A percentile compares a stretch with the other conserved stretches of the same genome.
These are phyloP conservation scores for Scaptodrosophila lebanonensis DNA, from an alignment of 1,140 invertebrate species.

Conservation along the genomic window DNA sequence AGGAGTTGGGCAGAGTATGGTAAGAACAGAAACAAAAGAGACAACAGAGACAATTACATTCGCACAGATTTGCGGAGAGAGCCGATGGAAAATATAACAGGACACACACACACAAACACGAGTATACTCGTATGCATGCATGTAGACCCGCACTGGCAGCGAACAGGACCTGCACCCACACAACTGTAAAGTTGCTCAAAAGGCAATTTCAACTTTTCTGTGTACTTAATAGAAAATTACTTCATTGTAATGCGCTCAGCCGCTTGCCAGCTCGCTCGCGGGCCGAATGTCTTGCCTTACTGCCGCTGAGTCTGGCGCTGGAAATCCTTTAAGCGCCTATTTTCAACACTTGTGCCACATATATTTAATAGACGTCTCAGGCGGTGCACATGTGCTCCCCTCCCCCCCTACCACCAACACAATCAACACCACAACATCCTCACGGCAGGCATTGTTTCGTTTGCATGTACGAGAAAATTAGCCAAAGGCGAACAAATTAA, in stretches of 20 bases:
- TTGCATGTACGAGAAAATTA: constrained; percentile 17
- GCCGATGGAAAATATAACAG: constrained; percentile 13
- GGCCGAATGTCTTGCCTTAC: too few relatives aligned
- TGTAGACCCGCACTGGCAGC: constrained; percentile 31
- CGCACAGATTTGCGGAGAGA: constrained; percentile 32
- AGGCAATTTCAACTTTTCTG: constrained; percentile 68
- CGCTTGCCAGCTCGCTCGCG: too few relatives aligned
- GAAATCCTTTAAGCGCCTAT: constrained; percentile 40
- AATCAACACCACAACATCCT: too few relatives aligned
- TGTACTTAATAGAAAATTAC: constrained; percentile 69
- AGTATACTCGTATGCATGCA: too few relatives aligned
- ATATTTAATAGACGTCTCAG: constrained; percentile 21
- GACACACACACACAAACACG: constrained; percentile 4
- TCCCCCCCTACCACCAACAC: not conserved
- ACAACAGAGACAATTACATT: constrained; percentile 17
- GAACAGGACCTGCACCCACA: not conserved
- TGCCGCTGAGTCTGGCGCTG: not conserved
- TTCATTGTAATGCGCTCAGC: constrained; percentile 45
- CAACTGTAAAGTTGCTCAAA: constrained; percentile 11
- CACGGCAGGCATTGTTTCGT: constrained; percentile 6
- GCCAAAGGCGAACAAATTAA: constrained; percentile 12
- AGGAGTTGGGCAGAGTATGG: constrained; percentile 24
- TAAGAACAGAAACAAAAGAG: constrained; percentile 34
- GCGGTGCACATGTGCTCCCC: constrained; percentile 24
- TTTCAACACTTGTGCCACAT: constrained; percentile 59